A percentile compares a stretch with the other conserved stretches of the same genome.
Conservation (phyloP, 2,113 vertebrate genomes). For the Tympanuchus pallidicinctus region DNA sequence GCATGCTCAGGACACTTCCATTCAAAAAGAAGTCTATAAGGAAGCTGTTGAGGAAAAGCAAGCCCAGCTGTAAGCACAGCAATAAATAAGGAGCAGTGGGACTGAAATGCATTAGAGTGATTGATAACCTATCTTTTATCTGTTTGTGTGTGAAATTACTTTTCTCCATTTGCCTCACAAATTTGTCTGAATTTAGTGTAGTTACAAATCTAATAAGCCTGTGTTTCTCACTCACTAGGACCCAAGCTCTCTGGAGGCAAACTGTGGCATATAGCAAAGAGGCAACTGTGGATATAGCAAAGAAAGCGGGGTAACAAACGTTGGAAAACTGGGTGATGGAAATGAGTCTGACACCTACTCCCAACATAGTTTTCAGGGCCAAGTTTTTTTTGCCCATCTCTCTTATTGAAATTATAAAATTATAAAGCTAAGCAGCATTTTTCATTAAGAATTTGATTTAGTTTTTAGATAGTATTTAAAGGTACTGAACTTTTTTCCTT, state of each 20-base stretch:
- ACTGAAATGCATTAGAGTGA: slow-evolving; percentile 18
- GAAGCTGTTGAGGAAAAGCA: background rate
- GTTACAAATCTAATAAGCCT: background rate
- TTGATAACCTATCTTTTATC: slow-evolving; percentile 45
- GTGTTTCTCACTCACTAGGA: slow-evolving; percentile 4
- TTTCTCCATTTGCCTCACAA: slow-evolving; percentile 34
- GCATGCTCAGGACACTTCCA: slow-evolving; percentile 28
- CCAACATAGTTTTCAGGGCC: background rate
- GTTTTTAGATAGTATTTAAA: slow-evolving; percentile 1
- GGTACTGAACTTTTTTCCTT: background rate
- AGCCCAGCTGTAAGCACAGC: slow-evolving; percentile 36
- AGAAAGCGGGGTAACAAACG: slow-evolving; percentile 15
- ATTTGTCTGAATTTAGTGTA: background rate
- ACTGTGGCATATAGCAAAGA: too few relatives aligned
- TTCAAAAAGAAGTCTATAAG: slow-evolving; percentile 10
- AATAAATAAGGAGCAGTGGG: slow-evolving; percentile 33
- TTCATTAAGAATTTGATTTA: background rate
- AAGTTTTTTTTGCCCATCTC: background rate
- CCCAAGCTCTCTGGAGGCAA: background rate
- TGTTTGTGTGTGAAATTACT: slow-evolving; percentile 32
- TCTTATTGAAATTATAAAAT: background rate
- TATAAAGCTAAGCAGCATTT: slow-evolving; percentile 10
- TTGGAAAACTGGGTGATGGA: slow-evolving; percentile 38
- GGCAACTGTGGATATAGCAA: slow-evolving; percentile 47
- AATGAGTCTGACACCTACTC: background rate